Conservation (phyloP, 2,113 vertebrate species). For the Carlito syrichta region DNA sequence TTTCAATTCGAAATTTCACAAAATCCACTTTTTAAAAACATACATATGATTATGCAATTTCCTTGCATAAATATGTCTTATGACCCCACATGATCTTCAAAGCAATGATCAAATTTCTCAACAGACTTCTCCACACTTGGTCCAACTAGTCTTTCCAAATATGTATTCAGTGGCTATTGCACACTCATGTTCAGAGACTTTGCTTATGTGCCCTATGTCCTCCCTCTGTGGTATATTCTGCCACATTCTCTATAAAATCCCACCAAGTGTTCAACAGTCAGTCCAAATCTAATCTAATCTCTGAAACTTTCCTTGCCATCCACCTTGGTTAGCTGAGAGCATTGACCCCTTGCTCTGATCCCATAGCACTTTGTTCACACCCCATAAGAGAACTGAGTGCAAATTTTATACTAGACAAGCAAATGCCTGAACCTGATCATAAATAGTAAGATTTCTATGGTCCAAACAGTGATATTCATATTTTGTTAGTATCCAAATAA, state of each 20-base stretch:
- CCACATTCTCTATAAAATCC: not conserved
- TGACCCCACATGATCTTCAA: not conserved
- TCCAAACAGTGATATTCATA: not conserved
- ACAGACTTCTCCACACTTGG: not conserved
- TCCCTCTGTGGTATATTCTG: not conserved
- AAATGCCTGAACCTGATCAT: fast-evolving
- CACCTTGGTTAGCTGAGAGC: not conserved
- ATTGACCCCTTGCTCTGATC: not conserved
- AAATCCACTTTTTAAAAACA: not conserved
- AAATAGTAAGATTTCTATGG: not conserved
- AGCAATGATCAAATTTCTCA: not conserved
- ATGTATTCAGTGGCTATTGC: too few species aligned
- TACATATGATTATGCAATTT: not conserved
- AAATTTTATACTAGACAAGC: not conserved
- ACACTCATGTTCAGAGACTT: not conserved
- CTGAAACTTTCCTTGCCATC: not conserved
- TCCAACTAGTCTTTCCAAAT: not conserved
- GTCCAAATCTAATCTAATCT: not conserved
- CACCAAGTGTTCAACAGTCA: not conserved
- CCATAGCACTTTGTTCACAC: not conserved
- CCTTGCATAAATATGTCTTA: not conserved
- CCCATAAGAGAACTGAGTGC: not conserved
- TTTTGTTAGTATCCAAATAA: not conserved
- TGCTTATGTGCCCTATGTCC: not conserved
- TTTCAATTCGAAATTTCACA: not conserved